These are phyloP conservation scores for Chionis minor DNA, from an alignment of 2,113 vertebrate genomes.

Conservation along the genomic window DNA sequence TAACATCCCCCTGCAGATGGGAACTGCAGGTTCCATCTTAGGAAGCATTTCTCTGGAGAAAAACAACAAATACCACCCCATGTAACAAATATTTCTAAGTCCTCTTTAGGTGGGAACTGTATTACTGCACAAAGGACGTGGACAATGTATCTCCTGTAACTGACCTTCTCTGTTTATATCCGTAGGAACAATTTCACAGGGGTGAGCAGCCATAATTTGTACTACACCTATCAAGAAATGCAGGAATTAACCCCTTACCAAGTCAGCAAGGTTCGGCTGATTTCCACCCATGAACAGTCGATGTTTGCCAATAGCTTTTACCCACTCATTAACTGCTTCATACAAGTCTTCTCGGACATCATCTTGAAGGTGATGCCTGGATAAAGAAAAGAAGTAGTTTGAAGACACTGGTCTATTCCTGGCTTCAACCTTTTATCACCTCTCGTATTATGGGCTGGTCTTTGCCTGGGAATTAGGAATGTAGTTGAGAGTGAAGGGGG, in stretches of 20 bases:
- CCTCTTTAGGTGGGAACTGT: background rate
- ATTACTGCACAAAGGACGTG: background rate
- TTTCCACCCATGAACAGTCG: slow-evolving; percentile 92
- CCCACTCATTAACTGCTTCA: slow-evolving; percentile 88
- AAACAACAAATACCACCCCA: background rate
- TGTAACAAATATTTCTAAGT: background rate
- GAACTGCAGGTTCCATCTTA: background rate
- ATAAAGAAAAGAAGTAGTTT: background rate
- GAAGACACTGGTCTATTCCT: background rate
- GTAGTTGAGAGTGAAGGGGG: background rate
- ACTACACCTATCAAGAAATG: background rate
- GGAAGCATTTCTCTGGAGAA: background rate
- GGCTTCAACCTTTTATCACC: background rate
- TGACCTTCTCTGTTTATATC: background rate
- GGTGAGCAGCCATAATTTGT: background rate
- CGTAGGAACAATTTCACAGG: background rate
- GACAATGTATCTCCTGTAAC: background rate
- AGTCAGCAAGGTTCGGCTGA: slow-evolving; percentile 90
- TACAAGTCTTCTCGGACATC: slow-evolving; percentile 92
- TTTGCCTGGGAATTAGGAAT: background rate
- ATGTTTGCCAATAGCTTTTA: slow-evolving; percentile 87
- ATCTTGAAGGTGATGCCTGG: slow-evolving; percentile 87
- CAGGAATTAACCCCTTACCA: slow-evolving; percentile 78
- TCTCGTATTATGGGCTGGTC: background rate
- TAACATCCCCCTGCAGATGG: background rate